Conservation (phyloP, 2,888 invertebrate species). For the Ophion costatus region DNA sequence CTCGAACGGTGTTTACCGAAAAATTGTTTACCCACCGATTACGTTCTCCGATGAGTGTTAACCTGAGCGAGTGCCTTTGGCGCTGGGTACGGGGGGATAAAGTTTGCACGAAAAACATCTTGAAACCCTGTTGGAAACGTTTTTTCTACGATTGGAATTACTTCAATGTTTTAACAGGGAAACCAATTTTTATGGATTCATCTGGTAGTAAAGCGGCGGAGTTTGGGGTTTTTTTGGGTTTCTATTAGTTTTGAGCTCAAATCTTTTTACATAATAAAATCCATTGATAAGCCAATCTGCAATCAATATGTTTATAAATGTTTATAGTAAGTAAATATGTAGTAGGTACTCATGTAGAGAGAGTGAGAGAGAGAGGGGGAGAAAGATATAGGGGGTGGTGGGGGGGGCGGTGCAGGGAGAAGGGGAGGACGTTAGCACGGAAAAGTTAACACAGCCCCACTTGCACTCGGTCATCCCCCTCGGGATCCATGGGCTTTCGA, state of each 20-base stretch:
- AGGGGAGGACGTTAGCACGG: slow-evolving; percentile 45
- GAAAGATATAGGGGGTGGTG: slow-evolving; percentile 1
- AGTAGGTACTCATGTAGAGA: no score
- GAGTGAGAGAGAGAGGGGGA: background rate
- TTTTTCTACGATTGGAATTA: background rate
- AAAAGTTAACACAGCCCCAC: slow-evolving; percentile 54
- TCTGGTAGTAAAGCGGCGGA: background rate
- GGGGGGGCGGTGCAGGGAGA: slow-evolving; percentile 2
- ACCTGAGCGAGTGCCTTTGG: slow-evolving; percentile 60
- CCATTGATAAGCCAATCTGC: background rate
- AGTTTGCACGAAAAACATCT: slow-evolving; percentile 63
- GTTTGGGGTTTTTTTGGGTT: background rate
- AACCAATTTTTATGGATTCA: background rate
- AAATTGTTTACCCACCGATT: slow-evolving; percentile 68
- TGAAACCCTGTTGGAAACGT: slow-evolving; percentile 15
- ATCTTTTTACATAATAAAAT: background rate
- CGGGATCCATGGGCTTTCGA: slow-evolving; percentile 58
- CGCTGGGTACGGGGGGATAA: slow-evolving; percentile 36
- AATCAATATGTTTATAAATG: slow-evolving; percentile 3
- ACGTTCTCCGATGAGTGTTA: slow-evolving; percentile 69
- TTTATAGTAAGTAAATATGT: no score
- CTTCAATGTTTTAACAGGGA: background rate
- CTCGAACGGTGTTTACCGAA: slow-evolving; percentile 39
- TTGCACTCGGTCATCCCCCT: slow-evolving; percentile 46
- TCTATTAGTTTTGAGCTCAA: background rate